These are phyloP conservation scores for Chionis minor DNA, from an alignment of 2,113 vertebrate genomes.

Conservation along the genomic window DNA sequence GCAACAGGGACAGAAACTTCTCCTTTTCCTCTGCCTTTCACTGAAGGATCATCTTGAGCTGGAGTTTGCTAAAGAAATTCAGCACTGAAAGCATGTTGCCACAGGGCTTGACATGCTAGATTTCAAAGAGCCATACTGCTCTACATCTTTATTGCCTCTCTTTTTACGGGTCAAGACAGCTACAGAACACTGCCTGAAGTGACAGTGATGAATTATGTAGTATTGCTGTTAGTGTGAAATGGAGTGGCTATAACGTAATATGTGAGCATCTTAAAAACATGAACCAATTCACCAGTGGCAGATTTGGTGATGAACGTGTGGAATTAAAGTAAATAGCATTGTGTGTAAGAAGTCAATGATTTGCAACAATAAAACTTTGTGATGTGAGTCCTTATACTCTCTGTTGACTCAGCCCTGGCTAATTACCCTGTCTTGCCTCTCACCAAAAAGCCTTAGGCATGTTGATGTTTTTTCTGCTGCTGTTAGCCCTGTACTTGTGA, in stretches of 20 bases:
- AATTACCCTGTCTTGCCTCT: not conserved
- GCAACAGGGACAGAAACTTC: not conserved
- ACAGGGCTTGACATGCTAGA: not conserved
- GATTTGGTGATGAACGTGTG: constrained; percentile 19
- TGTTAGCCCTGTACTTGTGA: not conserved
- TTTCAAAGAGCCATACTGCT: constrained; percentile 24
- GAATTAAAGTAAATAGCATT: constrained; percentile 42
- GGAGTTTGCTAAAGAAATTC: constrained; percentile 12
- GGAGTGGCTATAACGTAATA: constrained; percentile 58
- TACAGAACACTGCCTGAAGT: constrained; percentile 30
- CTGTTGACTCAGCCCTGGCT: not conserved
- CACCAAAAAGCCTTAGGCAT: not conserved
- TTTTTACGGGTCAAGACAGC: constrained; percentile 55
- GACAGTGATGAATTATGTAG: constrained; percentile 56
- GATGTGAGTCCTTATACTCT: not conserved
- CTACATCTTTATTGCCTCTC: constrained; percentile 29
- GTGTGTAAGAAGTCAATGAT: constrained; percentile 45
- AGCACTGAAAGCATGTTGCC: not conserved
- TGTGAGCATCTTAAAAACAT: constrained; percentile 59
- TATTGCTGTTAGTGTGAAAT: constrained; percentile 60
- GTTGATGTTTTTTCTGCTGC: not conserved
- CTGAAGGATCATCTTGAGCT: not conserved
- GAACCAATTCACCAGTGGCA: constrained; percentile 46
- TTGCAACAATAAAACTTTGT: constrained; percentile 43
- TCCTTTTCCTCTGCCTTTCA: not conserved